Base-by-base conservation (phyloP, 1,140 invertebrate genomes). In the Hyles euphorbiae region DNA sequence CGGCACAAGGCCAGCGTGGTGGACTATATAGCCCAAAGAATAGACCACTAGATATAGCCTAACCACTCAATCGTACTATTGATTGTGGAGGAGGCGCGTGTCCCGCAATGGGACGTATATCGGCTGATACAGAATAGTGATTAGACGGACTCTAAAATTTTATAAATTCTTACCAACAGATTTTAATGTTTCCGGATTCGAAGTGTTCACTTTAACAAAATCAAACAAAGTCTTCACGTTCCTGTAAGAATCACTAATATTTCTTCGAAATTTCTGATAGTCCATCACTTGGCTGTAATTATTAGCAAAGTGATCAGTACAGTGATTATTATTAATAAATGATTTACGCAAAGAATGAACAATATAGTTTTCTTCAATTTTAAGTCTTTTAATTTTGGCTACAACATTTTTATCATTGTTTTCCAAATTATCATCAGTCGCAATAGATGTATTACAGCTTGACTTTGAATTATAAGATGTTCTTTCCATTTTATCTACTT, bases 371-470 rank as follows among this genome's bases (percentile, higher is more conserved):
- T 88, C 77, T 69, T 86, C 76, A 66, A 86, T 81, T 74, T 78
- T 81, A 10, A 86, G 60, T 58, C 81, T 61, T 67, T 76, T 73
- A 56, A 84, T 44, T 61, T 76, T 77, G 22, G 78, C 70, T 11
- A 44, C 34, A 44, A 68, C 51, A 52, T 36, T 65, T 59, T 11
- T 32, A 22, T 45, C 53, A 44, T 43, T 32, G 22, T 8, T 22
- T 32, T 54, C 53, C 5, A 44, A 40, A 43, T 6, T 54, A 9
- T 54, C 53, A 3, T 54, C 40, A 8, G 11, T 54, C n/a, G 36
- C 53, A 33, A 5, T 55, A 11, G 46, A 8, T 10, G 34, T 22
- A 43, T 10, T 12, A 44, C 12, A 49, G 53, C 48, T 62, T 40
- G 32, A 60, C 11, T 52, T 61, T 46, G 40, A 22, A 53, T 8